These are phyloP conservation scores for Druceiella hillmani DNA, from an alignment of 2,888 invertebrate species.

Conservation along the genomic window DNA sequence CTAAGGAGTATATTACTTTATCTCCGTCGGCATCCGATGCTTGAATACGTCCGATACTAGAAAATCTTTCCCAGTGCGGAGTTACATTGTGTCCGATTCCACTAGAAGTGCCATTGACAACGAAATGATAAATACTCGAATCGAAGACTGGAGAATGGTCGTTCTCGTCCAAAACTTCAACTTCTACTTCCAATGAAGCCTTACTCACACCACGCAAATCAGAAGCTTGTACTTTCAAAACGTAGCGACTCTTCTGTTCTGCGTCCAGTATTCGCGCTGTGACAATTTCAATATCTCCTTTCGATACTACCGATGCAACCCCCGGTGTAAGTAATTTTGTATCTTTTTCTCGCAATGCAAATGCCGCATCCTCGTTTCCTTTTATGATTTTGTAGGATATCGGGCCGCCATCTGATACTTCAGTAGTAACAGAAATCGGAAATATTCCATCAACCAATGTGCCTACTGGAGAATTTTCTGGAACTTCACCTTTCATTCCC, in stretches of 20 bases:
- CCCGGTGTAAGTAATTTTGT: conserved; percentile 40
- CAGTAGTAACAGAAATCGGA: conserved; percentile 64
- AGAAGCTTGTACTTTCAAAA: conserved; percentile 72
- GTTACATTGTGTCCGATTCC: conserved; percentile 56
- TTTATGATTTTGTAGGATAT: conserved; percentile 76
- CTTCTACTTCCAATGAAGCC: conserved; percentile 69
- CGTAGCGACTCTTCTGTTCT: conserved; percentile 66
- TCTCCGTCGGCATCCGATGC: conserved; percentile 92
- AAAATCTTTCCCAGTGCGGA: conserved; percentile 70
- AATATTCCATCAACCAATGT: conserved; percentile 68
- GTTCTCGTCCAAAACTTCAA: conserved; percentile 81
- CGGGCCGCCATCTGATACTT: conserved; percentile 56
- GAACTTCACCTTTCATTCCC: conserved; percentile 61
- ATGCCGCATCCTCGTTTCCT: conserved; percentile 68
- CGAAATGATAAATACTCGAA: conserved; percentile 71
- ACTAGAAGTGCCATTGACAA: conserved; percentile 59
- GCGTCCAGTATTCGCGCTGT: conserved; percentile 73
- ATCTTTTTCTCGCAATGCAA: conserved; percentile 62
- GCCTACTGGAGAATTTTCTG: conserved; percentile 71
- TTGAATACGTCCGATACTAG: conserved; percentile 76
- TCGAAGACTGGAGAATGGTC: conserved; percentile 88
- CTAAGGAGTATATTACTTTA: conserved; percentile 79
- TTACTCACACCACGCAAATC: conserved; percentile 77
- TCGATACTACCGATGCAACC: conserved; percentile 50
- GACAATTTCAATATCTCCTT: conserved; percentile 68